A percentile compares a stretch with the other conserved stretches of the same genome.
phyloP scores from a whole-genome alignment of 2,888 invertebrate species.

The Heliothis peltigera region DNA sequence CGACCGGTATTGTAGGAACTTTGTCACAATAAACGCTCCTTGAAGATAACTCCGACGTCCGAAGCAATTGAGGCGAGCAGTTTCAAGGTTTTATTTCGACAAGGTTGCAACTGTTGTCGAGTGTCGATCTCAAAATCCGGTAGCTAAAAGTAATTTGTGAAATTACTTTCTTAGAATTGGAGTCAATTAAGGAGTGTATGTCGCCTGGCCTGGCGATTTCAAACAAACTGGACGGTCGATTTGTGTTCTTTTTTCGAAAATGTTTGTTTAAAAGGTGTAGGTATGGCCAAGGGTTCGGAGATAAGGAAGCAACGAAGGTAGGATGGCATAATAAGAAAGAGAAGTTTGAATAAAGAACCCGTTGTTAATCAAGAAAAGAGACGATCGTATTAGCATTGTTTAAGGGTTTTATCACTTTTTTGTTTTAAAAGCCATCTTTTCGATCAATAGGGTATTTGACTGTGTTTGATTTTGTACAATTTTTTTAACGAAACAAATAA shows the following conservation, averaged over 20 bases:
- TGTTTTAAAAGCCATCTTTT: not conserved
- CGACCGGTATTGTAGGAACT: conserved; percentile 74
- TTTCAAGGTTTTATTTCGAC: conserved; percentile 63
- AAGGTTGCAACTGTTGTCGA: conserved; percentile 73
- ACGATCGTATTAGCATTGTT: conserved; percentile 8
- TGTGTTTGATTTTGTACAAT: no score
- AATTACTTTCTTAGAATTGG: conserved; percentile 89
- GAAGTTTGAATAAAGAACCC: conserved; percentile 51
- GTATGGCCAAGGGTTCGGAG: conserved; percentile 42
- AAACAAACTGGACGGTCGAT: conserved; percentile 65
- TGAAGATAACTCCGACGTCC: conserved; percentile 25
- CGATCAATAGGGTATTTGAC: no score
- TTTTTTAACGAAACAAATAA: no score
- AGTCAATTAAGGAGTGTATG: conserved; percentile 82
- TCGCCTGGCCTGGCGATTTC: conserved; percentile 58
- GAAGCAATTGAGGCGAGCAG: conserved; percentile 22
- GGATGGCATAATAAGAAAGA: conserved; percentile 36
- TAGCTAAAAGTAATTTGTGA: conserved; percentile 90
- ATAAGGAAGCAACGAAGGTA: conserved; percentile 37
- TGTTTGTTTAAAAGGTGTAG: conserved; percentile 63
- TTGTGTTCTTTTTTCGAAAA: conserved; percentile 57
- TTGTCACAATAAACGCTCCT: conserved; percentile 69
- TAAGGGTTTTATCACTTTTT: conserved; percentile 3
- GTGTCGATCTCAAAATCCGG: conserved; percentile 85
- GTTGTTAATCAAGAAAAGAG: conserved; percentile 29